These are phyloP conservation scores for Latrodectus geometricus DNA, from an alignment of 1,140 invertebrate species.

Conservation along the genomic window DNA sequence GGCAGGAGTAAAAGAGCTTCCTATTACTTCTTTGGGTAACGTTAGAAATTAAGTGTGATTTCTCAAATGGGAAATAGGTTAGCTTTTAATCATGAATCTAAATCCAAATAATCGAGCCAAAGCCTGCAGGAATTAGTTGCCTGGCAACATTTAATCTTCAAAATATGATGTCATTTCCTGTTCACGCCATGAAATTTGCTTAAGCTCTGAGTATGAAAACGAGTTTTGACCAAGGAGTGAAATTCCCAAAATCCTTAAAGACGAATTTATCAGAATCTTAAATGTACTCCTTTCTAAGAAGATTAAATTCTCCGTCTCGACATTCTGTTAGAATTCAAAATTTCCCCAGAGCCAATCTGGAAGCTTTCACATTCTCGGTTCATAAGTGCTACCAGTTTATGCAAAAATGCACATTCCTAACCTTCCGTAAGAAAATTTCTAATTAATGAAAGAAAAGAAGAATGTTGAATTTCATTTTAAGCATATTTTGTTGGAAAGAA, in stretches of 20 bases:
- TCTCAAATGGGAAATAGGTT: slow-evolving; percentile 40
- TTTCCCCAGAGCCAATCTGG: neutral
- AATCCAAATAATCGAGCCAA: slow-evolving; percentile 46
- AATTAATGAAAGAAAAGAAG: neutral
- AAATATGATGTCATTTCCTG: slow-evolving; percentile 51
- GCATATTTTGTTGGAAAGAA: neutral
- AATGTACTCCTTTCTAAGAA: slow-evolving; percentile 33
- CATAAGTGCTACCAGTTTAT: neutral
- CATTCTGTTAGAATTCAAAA: slow-evolving; percentile 39
- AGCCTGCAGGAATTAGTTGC: slow-evolving; percentile 47
- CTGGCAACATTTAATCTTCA: slow-evolving; percentile 53
- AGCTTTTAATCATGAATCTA: slow-evolving; percentile 48
- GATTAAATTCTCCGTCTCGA: slow-evolving; percentile 38
- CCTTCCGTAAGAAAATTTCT: neutral
- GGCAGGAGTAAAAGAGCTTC: slow-evolving; percentile 1
- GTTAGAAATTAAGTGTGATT: slow-evolving; percentile 42
- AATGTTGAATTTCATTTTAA: neutral
- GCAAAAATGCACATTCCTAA: neutral
- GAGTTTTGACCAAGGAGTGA: slow-evolving; percentile 29
- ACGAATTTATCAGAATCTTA: slow-evolving; percentile 46
- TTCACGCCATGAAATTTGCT: slow-evolving; percentile 36
- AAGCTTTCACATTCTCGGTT: neutral
- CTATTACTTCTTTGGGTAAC: neutral
- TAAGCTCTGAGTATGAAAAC: slow-evolving; percentile 24
- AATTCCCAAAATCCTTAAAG: slow-evolving; percentile 30